These are phyloP conservation scores for Brachionus sp. DNA, from an alignment of 1,140 invertebrate genomes.

Conservation along the genomic window DNA sequence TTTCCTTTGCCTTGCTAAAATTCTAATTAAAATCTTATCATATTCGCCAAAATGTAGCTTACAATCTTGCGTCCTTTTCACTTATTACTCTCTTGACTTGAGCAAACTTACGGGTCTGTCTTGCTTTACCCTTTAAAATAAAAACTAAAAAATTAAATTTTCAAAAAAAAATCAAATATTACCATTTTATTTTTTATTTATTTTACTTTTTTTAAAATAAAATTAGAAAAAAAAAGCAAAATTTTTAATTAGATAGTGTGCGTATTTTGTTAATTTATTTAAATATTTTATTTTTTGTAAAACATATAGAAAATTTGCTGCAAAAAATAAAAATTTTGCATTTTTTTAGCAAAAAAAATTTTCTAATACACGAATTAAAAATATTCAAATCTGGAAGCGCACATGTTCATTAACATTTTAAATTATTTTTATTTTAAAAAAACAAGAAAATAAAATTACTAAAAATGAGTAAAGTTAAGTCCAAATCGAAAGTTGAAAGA, in stretches of 20 bases:
- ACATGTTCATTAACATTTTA: slow-evolving; percentile 29
- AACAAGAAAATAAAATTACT: neutral
- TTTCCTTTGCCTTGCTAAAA: slow-evolving; percentile 22
- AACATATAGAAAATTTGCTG: neutral
- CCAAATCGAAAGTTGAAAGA: neutral
- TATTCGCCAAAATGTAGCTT: neutral
- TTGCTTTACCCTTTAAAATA: slow-evolving; percentile 17
- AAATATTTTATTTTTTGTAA: neutral
- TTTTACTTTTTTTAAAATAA: neutral
- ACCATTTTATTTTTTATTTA: slow-evolving; percentile 6
- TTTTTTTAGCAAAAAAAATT: neutral
- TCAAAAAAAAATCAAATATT: neutral
- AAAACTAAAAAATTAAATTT: neutral
- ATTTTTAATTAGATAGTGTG: slow-evolving; percentile 17
- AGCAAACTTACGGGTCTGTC: slow-evolving; percentile 48
- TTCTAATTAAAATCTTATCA: neutral
- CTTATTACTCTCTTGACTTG: slow-evolving; percentile 45
- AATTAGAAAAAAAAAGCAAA: neutral
- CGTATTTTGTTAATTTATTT: slow-evolving; percentile 24
- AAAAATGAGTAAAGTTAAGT: slow-evolving; percentile 38
- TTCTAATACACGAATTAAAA: neutral
- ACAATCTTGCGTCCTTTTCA: neutral
- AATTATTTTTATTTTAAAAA: slow-evolving; percentile 15
- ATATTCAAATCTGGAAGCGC: neutral
- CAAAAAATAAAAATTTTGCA: neutral